These are phyloP conservation scores for Polyommatus icarus DNA, from an alignment of 2,888 invertebrate genomes.

Conservation along the genomic window DNA sequence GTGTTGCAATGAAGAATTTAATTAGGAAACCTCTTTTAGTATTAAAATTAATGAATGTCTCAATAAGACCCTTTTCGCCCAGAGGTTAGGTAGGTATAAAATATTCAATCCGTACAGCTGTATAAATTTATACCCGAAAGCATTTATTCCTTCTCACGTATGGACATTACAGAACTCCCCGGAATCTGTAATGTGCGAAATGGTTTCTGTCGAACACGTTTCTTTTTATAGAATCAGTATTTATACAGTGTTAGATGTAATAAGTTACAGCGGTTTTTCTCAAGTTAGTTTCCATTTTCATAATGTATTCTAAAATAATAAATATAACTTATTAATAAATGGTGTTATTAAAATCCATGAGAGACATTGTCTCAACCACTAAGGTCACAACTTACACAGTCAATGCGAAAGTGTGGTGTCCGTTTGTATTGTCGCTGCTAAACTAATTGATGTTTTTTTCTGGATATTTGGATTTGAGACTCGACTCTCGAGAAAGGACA, in stretches of 20 bases:
- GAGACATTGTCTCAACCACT: no score
- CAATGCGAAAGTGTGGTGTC: no score
- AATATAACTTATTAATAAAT: no score
- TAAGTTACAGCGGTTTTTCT: not conserved
- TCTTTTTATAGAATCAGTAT: not conserved
- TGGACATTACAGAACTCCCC: conserved; percentile 5
- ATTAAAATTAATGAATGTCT: not conserved
- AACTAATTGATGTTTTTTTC: no score
- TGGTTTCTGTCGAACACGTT: not conserved
- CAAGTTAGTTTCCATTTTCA: no score
- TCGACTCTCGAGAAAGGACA: no score
- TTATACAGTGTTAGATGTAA: not conserved
- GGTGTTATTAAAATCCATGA: no score
- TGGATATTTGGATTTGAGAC: no score
- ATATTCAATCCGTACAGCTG: conserved; percentile 3
- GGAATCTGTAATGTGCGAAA: conserved; percentile 17
- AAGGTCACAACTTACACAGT: no score
- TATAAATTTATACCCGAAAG: not conserved
- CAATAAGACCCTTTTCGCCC: not conserved
- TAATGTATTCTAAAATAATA: no score
- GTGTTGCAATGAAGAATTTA: not conserved
- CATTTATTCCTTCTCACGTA: conserved; percentile 13
- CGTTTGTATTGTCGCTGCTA: no score
- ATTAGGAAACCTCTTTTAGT: not conserved
- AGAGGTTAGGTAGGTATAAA: not conserved